Evolutionary conservation across 2,888 invertebrate species (phyloP).

Genomic region (Lapara coniferarum): DNA sequence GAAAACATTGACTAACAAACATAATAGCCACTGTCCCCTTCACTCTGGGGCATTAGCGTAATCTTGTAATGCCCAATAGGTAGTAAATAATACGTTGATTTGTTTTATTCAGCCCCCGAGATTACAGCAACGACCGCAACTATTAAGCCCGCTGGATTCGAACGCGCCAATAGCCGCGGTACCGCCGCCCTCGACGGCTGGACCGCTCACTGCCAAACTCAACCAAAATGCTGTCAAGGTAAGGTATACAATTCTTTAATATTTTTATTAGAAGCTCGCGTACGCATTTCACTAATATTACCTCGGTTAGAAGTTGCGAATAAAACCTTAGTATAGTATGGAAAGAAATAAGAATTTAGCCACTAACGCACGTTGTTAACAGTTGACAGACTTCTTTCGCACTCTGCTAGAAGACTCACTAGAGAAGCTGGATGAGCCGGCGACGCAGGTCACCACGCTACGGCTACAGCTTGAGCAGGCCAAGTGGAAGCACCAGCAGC

Average conservation of each 20-base stretch:
- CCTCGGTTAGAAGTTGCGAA: too few species aligned
- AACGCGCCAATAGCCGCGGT: conserved; percentile 50
- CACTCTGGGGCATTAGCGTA: too few species aligned
- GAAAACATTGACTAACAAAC: too few species aligned
- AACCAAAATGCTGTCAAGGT: conserved; percentile 86
- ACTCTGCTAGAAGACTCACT: conserved; percentile 87
- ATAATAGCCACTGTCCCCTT: too few species aligned
- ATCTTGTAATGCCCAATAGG: too few species aligned
- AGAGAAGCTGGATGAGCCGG: conserved; percentile 83
- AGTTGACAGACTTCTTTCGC: conserved; percentile 88
- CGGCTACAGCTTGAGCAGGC: conserved; percentile 88
- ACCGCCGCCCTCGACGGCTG: conserved; percentile 78
- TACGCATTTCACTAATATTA: too few species aligned
- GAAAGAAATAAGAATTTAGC: conserved; percentile 7
- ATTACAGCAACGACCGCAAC: conserved; percentile 66
- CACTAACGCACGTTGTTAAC: conserved; percentile 32
- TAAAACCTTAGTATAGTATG: too few species aligned
- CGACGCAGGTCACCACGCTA: conserved; percentile 83
- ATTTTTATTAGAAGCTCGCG: too few species aligned
- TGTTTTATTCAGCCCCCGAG: conserved; percentile 55
- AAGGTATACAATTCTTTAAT: conserved; percentile 18
- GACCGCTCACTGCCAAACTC: conserved; percentile 82
- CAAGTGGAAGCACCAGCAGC: conserved; percentile 88
- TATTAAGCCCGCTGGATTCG: conserved; percentile 69
- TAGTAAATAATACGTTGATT: background rate